Base-by-base conservation (phyloP, 1,140 invertebrate genomes). In the Agrilus planipennis region DNA sequence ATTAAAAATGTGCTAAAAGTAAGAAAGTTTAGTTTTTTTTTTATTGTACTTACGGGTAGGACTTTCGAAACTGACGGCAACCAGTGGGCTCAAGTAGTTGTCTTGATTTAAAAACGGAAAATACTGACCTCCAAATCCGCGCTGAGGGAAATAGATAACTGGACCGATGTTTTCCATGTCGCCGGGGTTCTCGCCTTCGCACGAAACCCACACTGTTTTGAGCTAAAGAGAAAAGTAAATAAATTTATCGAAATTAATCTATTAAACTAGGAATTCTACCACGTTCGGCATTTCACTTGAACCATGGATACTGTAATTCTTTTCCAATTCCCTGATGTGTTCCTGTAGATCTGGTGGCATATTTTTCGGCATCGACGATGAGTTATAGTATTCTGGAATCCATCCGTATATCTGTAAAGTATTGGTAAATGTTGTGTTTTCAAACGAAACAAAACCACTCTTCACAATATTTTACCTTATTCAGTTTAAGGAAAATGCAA, bases 81-180 rank as follows among this genome's bases (percentile, higher is more conserved):
- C 84, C 47, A 92, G 72, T 29, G 89, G 89, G 54, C 85, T 88
- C 42, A 87, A 70, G 59, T 92, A 92, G 14, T 84, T 85, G 31
- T 78, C 74, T 52, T 75, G 73, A 60, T 87, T 86, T 62, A 64
- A 69, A 67, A 82, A 87, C n/a, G 83, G 84, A 64, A 84, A 86
- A 62, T 76, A 88, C 58, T 72, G 84, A 9, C 74, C 71, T 18
- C 79, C 79, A 62, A 87, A 87, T 39, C 82, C 81, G 43, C 78
- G 75, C 28, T 73, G 68, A 20, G 86, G 87, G 53, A 79, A 76
- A 67, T 87, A 90, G 43, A 79, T 71, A 51, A 91, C 76, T 1
- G 81, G 72, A 19, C 87, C 88, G 54, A 91, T 85, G 65, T 91
- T 89, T 62, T 93, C 89, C 46, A 80, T 72, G 60, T 92, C 89